A percentile compares a stretch with the other conserved stretches of the same genome.
Conservation (phyloP, 2,797 vertebrate genomes). For the Clamator glandarius region DNA sequence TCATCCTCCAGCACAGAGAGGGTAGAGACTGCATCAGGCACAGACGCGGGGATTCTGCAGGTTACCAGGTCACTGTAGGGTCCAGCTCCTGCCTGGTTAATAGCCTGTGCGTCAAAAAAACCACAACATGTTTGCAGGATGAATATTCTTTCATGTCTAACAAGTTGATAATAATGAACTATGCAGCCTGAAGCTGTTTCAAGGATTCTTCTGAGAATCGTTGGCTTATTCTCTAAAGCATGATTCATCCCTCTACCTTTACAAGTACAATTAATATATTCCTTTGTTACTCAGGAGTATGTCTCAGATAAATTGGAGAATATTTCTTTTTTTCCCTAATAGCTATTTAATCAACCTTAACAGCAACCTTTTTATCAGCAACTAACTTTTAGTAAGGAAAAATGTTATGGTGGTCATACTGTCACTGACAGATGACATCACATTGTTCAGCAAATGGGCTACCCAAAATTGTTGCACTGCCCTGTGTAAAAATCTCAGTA, state of each 20-base stretch:
- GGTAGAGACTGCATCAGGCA: constrained; percentile 83
- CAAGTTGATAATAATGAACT: not conserved
- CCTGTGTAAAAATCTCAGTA: not conserved
- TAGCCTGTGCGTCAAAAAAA: constrained; percentile 80
- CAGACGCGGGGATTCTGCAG: constrained; percentile 88
- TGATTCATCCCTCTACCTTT: not conserved
- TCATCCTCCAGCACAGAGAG: constrained; percentile 85
- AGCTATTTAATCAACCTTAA: not conserved
- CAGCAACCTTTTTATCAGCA: not conserved
- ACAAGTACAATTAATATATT: not conserved
- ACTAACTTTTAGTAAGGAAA: not conserved
- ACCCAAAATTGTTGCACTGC: not conserved
- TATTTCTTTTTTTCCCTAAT: not conserved
- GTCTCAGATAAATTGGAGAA: not conserved
- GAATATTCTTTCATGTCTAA: not conserved
- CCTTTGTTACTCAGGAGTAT: not conserved
- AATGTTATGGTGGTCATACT: not conserved
- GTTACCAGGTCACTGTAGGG: constrained; percentile 89
- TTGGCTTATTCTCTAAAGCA: not conserved
- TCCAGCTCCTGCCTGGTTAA: constrained; percentile 92
- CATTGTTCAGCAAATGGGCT: not conserved
- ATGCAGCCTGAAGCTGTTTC: not conserved
- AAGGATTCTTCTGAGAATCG: not conserved
- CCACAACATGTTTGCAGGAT: not conserved
- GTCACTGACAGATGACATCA: not conserved